phyloP scores from a whole-genome alignment of 2,888 invertebrate species.

The Cataglyphis cursor region DNA sequence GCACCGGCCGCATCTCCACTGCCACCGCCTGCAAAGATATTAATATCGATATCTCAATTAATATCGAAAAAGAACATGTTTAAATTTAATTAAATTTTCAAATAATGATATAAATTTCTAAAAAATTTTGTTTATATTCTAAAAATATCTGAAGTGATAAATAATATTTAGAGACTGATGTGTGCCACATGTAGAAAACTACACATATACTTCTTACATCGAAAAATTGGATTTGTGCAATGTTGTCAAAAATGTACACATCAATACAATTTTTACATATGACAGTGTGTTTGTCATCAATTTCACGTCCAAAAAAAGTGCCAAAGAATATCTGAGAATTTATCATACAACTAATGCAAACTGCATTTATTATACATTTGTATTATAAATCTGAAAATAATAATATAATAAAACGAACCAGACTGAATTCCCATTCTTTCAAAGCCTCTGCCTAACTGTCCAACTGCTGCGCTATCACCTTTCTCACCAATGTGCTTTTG shows the following conservation, averaged over 20 bases:
- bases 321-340: not conserved
- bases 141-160: not conserved
- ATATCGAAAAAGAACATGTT: not conserved
- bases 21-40: not conserved
- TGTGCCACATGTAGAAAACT: not conserved
- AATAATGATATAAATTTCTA: not conserved
- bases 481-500: slow-evolving; percentile 27
- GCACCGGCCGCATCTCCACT: slow-evolving; percentile 41
- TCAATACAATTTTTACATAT: not conserved
- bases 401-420: slow-evolving; percentile 1
- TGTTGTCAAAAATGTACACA: not conserved
- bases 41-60: not conserved
- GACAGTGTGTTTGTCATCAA: not conserved
- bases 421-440: slow-evolving; percentile 16
- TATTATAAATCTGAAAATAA: not conserved
- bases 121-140: not conserved
- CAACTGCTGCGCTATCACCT: slow-evolving; percentile 33
- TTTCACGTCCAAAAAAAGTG: not conserved
- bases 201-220: not conserved
- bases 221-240: not conserved
- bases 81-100: not conserved
- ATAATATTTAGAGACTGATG: not conserved
- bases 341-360: not conserved
- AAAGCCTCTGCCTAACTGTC: not conserved
- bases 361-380: not conserved